Conservation (phyloP, 23 tunicate species). For the Oikopleura vanhoeffeni region DNA sequence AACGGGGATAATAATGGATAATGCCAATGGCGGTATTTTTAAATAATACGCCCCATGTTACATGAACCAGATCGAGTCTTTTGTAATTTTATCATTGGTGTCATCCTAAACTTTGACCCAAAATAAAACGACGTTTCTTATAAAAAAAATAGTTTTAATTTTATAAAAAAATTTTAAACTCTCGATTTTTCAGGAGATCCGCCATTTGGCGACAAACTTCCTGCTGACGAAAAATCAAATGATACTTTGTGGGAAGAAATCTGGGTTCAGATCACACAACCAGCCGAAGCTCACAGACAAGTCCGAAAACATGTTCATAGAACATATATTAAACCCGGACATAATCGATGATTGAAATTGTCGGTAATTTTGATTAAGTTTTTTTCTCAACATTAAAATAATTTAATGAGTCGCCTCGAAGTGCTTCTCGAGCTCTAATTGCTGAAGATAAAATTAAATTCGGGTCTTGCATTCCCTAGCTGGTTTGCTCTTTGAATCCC, state of each 20-base stretch:
- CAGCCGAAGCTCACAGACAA: conserved; percentile 94
- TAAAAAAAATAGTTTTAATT: neutral
- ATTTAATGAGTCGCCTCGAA: conserved; percentile 48
- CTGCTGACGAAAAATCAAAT: conserved; percentile 53
- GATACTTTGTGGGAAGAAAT: conserved; percentile 58
- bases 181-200: conserved; percentile 33
- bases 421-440: conserved; percentile 52
- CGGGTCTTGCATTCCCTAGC: conserved; percentile 74
- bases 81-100: no score
- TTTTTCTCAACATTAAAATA: neutral
- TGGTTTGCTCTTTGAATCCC: conserved; percentile 86
- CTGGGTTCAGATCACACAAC: conserved; percentile 88
- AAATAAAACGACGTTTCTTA: neutral
- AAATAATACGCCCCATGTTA: no score
- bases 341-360: conserved; percentile 84
- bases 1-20: no score
- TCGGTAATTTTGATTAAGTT: conserved; percentile 18
- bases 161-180: neutral
- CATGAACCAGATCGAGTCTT: no score
- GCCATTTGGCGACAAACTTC: conserved; percentile 61
- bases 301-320: conserved; percentile 64
- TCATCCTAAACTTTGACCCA: no score
- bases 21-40: no score
- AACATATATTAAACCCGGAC: conserved; percentile 72
- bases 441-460: conserved; percentile 59